A percentile compares a stretch with the other conserved stretches of the same genome.
phyloP scores from a whole-genome alignment of 2,113 vertebrate genomes.

The Rhinoderma darwinii region DNA sequence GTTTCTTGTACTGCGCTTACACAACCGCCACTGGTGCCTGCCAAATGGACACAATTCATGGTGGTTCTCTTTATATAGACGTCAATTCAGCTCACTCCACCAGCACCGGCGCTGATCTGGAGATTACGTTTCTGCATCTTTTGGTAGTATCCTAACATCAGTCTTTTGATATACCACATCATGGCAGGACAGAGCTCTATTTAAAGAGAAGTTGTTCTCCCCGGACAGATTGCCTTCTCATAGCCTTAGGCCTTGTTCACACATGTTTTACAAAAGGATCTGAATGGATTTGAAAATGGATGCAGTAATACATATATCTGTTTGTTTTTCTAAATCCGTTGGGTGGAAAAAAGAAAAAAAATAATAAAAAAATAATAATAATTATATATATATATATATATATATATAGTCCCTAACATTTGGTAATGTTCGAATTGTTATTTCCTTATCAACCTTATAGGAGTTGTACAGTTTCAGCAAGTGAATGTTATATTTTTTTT shows the following conservation, averaged over 20 bases:
- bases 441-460: neutral
- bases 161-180: neutral
- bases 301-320: neutral
- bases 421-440: neutral
- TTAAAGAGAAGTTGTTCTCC: neutral
- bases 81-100: neutral
- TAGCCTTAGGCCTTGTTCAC: slow-evolving; percentile 11
- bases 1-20: neutral
- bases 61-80: neutral
- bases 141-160: neutral
- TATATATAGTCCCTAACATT: neutral
- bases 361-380: too few relatives aligned
- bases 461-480: too few relatives aligned
- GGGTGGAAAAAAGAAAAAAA: too few relatives aligned
- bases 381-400: too few relatives aligned
- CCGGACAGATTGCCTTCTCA: neutral
- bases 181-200: neutral
- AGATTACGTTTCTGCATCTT: neutral
- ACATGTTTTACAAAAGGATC: neutral
- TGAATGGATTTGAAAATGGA: neutral
- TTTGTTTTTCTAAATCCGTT: neutral
- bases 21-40: neutral
- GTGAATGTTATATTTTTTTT: too few relatives aligned
- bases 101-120: neutral
- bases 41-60: neutral